These are phyloP conservation scores for Characodon lateralis DNA, from an alignment of 2,797 vertebrate genomes.

Conservation along the genomic window DNA sequence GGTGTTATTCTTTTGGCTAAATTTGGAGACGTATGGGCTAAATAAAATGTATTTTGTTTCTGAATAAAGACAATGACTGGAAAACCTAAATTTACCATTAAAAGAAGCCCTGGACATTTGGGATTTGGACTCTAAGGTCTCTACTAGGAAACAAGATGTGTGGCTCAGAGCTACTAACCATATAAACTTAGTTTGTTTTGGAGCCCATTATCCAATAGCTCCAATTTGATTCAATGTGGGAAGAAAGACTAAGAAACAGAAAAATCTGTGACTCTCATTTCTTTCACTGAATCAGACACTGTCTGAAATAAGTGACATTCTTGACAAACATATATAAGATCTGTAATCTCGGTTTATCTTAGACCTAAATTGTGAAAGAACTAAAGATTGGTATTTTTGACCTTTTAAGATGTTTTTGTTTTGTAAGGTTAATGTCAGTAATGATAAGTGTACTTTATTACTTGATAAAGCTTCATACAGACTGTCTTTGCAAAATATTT, in stretches of 20 bases:
- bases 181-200: no score
- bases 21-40: neutral
- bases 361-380: neutral
- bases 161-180: no score
- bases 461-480: neutral
- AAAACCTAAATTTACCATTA: no score
- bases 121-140: no score
- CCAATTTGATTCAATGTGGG: no score
- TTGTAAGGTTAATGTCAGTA: neutral
- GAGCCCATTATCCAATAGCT: no score
- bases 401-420: slow-evolving; percentile 1
- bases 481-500: neutral
- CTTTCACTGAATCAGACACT: neutral
- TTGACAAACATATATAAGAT: neutral
- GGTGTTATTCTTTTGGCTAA: neutral
- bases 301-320: neutral
- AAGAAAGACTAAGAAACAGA: no score
- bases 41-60: no score
- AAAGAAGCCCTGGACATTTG: no score
- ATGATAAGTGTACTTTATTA: neutral
- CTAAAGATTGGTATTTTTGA: neutral
- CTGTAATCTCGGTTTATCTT: neutral
- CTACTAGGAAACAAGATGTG: no score
- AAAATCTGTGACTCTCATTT: neutral
- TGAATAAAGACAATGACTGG: no score